A percentile compares a stretch with the other conserved stretches of the same genome.
Conservation (phyloP, 2,113 vertebrate species). For the Leptocoma aspasia region DNA sequence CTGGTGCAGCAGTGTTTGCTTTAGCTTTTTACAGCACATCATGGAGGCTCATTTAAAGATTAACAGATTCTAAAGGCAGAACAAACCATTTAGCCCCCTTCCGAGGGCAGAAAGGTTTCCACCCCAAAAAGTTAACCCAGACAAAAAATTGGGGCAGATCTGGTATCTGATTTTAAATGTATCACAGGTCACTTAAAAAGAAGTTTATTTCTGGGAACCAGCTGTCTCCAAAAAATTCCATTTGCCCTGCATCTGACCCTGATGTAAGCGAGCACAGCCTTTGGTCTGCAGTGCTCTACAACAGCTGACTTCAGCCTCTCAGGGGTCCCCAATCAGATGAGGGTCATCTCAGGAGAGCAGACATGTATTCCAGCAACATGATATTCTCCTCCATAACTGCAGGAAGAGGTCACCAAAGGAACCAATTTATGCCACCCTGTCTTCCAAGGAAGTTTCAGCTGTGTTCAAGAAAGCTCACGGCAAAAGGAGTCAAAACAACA, state of each 20-base stretch:
- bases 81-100: neutral
- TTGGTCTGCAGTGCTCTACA: neutral
- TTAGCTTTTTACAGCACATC: neutral
- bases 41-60: neutral
- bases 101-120: neutral
- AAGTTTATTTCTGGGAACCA: slow-evolving; percentile 32
- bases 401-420: neutral
- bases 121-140: neutral
- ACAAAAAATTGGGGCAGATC: neutral
- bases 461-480: neutral
- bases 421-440: neutral
- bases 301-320: slow-evolving; percentile 25
- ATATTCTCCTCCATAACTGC: neutral
- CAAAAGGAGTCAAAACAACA: neutral
- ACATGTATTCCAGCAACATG: neutral
- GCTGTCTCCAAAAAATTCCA: neutral
- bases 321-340: neutral
- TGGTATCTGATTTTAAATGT: neutral
- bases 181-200: neutral
- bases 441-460: neutral
- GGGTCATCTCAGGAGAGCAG: neutral
- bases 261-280: neutral
- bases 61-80: neutral
- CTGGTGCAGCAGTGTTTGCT: neutral
- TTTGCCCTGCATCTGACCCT: slow-evolving; percentile 27